Evolutionary conservation across 1,140 invertebrate genomes (phyloP), one percentile per base, ranked within the genome.

Genomic region (Mylabris phalerata): DNA sequence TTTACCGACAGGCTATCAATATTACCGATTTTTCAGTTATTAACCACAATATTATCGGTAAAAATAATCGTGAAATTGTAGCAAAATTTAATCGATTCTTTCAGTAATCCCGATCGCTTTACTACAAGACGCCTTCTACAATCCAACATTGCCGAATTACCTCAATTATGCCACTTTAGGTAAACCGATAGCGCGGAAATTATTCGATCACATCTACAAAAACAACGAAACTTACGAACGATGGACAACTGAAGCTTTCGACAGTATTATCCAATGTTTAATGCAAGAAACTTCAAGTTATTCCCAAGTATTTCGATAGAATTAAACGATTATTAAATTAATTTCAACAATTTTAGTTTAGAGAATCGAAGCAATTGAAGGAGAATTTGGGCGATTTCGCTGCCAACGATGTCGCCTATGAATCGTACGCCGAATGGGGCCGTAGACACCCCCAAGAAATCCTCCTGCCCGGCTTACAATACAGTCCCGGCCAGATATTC

Each of bases 401-500:
- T 7, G 39, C 51, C 11, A 42, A 27, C 19, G 51, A 54, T 7
- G 42, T 54, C 9, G 51, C 51, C 4, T 54, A 54, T 13, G 51
- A 54, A 19, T 45, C 51, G 9, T 54, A 45, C 42, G 39, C 44
- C 9, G 51, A 45, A 43, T 50, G 48, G 48, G n/a, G 19, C 5
- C 19, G 27, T 10, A 32, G n/a, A 4, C 39, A 45, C 9, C 51
- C 38, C 7, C 43, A 45, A 46, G 42, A 48, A 11, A 38, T 38
- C 43, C 38, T 32, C 25, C 62, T 82, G 3, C 78, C 79, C 0
- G 77, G 77, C 4, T 59, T 82, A 3, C 75, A 80, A 38, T 78
- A 76, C 24, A 80, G 76, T 0, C 78, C 79, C 50, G 79, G 75
- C 3, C 80, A 82, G 63, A 64, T 82, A 3, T 82, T 82, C 65